These are phyloP conservation scores for Alloscopus bannaensis DNA, from an alignment of 2,888 invertebrate genomes.

Conservation along the genomic window DNA sequence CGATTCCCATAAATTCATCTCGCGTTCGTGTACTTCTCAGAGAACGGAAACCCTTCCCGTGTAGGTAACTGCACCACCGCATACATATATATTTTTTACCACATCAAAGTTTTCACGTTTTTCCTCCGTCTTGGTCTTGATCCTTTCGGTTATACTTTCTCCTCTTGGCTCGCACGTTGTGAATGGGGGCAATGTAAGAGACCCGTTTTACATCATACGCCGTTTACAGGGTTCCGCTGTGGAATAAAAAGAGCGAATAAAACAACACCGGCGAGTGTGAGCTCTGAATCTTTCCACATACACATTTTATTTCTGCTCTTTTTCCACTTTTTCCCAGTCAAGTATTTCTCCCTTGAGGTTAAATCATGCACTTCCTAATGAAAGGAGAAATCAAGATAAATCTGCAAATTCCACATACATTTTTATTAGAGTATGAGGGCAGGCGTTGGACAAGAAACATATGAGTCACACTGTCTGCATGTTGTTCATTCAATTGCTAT, in stretches of 20 bases:
- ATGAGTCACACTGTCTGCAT: constrained; percentile 32
- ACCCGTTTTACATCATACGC: too few relatives aligned
- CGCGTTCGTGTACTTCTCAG: constrained; percentile 11
- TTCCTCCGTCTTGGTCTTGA: too few relatives aligned
- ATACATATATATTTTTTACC: constrained; percentile 9
- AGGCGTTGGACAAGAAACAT: constrained; percentile 14
- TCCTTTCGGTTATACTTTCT: too few relatives aligned
- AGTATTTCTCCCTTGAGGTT: constrained; percentile 48
- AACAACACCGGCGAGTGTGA: neutral
- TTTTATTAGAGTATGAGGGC: constrained; percentile 41
- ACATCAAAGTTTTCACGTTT: neutral
- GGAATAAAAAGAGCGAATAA: neutral
- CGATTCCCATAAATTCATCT: constrained; percentile 49
- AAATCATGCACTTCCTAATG: constrained; percentile 51
- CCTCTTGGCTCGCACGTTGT: neutral
- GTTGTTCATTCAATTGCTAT: constrained; percentile 33
- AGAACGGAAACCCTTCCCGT: constrained; percentile 12
- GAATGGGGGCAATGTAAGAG: too few relatives aligned
- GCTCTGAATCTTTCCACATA: neutral
- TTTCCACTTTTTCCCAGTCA: neutral
- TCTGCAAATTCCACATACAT: constrained; percentile 44
- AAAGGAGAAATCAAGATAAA: constrained; percentile 57
- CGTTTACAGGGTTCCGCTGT: too few relatives aligned
- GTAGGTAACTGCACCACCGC: constrained; percentile 24
- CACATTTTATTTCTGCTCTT: neutral